phyloP scores from a whole-genome alignment of 2,888 invertebrate species.

The Rhogogaster chlorosoma region DNA sequence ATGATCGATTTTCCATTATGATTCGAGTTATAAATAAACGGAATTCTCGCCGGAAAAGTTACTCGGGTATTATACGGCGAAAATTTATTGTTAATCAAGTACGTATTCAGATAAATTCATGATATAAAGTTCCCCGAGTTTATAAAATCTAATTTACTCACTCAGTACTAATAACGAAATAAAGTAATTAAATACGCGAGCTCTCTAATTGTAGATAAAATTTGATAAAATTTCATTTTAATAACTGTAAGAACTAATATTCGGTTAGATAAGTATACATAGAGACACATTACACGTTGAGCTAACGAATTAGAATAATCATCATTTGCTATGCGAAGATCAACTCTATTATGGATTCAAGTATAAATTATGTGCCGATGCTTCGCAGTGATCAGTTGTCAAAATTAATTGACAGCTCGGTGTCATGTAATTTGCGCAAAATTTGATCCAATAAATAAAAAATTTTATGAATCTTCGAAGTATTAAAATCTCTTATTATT shows the following conservation, averaged over 20 bases:
- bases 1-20: neutral
- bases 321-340: neutral
- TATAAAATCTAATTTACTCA: neutral
- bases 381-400: neutral
- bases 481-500: neutral
- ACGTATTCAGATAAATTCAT: neutral
- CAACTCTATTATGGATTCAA: neutral
- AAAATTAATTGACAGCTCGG: neutral
- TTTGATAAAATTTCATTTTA: neutral
- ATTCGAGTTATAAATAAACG: neutral
- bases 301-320: neutral
- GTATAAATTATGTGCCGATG: neutral
- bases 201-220: neutral
- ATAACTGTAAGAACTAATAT: neutral
- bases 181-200: neutral
- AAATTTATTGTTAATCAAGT: too few species aligned
- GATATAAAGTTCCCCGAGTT: neutral
- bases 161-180: neutral
- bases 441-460: slow-evolving; percentile 2
- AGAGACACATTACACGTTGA: neutral
- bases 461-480: neutral
- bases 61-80: neutral
- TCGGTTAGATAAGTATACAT: neutral
- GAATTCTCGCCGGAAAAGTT: neutral
- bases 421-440: neutral